phyloP scores from a whole-genome alignment of 2,888 invertebrate species.

The Rhagonycha lutea region DNA sequence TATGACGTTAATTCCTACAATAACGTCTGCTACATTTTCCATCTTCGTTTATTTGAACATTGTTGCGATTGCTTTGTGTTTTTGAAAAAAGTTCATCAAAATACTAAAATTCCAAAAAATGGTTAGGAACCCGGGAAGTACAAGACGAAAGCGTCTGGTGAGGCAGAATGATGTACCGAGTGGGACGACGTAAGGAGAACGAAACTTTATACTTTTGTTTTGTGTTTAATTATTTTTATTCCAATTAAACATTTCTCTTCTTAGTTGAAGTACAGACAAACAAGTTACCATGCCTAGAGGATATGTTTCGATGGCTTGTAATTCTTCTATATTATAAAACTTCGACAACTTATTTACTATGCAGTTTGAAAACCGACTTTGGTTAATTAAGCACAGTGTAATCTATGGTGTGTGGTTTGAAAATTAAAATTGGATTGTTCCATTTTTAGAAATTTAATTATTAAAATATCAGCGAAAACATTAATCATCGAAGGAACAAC shows the following conservation, averaged over 20 bases:
- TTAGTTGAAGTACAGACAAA: not conserved
- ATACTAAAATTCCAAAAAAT: not conserved
- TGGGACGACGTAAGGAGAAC: not conserved
- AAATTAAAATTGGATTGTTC: not conserved
- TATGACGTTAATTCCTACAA: slow-evolving; percentile 4
- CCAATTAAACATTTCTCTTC: not conserved
- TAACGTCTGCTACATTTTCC: not conserved
- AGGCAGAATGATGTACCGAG: not conserved
- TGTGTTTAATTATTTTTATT: not conserved
- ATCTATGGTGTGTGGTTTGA: too few relatives aligned
- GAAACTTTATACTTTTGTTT: not conserved
- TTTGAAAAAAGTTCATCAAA: too few relatives aligned
- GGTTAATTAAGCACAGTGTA: not conserved
- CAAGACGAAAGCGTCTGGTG: not conserved
- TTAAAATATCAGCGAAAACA: too few relatives aligned
- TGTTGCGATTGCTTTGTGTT: not conserved
- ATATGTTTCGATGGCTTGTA: not conserved
- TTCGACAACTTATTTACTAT: not conserved
- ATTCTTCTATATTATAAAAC: not conserved
- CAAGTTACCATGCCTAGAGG: not conserved
- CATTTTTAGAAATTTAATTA: too few relatives aligned
- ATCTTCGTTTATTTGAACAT: not conserved
- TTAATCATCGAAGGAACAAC: too few relatives aligned
- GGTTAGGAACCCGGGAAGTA: not conserved
- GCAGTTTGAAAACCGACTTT: not conserved